Conservation (phyloP, 2,113 vertebrate species). For the Syrrhaptes paradoxus region DNA sequence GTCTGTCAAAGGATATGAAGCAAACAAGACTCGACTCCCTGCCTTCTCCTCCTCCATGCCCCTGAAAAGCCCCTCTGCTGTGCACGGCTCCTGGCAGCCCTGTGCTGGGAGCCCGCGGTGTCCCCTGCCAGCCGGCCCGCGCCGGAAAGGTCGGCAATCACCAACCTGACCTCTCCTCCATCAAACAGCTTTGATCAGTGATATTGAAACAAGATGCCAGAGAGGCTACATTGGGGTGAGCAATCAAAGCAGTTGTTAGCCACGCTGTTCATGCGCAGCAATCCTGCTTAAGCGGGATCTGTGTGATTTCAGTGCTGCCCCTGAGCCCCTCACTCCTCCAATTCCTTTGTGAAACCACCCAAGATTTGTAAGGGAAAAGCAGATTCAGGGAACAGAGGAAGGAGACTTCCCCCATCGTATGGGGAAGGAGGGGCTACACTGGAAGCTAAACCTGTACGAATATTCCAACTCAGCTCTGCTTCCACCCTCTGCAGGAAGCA, state of each 20-base stretch:
- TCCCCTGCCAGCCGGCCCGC: not conserved
- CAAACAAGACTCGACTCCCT: not conserved
- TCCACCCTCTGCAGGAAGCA: not conserved
- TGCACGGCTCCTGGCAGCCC: not conserved
- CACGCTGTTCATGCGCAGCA: not conserved
- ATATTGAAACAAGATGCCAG: not conserved
- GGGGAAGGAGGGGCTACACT: not conserved
- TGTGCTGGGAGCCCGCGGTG: not conserved
- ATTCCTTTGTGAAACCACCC: not conserved
- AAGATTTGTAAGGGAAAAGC: not conserved
- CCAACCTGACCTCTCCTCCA: not conserved
- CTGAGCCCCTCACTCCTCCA: rapidly evolving
- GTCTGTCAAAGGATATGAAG: not conserved
- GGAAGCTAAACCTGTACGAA: not conserved
- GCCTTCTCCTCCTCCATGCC: not conserved
- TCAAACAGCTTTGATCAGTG: not conserved
- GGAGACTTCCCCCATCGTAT: not conserved
- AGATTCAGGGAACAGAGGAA: not conserved
- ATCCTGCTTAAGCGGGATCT: not conserved
- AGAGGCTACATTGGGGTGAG: not conserved
- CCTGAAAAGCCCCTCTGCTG: not conserved
- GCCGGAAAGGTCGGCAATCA: not conserved
- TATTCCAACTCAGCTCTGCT: not conserved
- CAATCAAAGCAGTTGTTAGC: not conserved
- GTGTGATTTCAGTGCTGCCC: not conserved